Base-by-base conservation (phyloP, 2,797 vertebrate species). In the Acipenser oxyrinchus region DNA sequence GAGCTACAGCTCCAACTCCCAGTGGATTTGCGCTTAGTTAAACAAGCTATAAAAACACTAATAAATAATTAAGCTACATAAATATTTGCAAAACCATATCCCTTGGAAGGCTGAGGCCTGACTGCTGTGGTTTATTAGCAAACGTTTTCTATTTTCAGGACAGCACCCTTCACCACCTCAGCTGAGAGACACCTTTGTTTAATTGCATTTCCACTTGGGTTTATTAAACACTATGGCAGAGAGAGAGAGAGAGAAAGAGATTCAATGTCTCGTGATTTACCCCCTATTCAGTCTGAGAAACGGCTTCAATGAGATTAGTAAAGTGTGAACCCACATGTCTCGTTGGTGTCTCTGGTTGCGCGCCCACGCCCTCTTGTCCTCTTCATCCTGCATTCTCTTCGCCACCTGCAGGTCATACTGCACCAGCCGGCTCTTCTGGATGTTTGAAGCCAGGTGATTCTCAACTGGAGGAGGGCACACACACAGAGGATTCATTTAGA, bases 401-500 rank as follows among this genome's bases (percentile, higher is more conserved):
- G 97, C 97, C 81, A 98, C 90, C 75, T 88, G 89, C 66, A 99
- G 85, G 78, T 99, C 97, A 73, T 94, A 89, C 75, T 98, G 89
- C 67, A 96, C 96, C 80, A 99, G 86, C 23, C 95, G 95, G 83
- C 86, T 98, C 73, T 96, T 92, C 70, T 98, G 91, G 81, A 99
- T 76, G 0, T 99, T 99, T 58, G 95, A 96, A 1, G 96, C 95
- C 86, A 99, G 87, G 76, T 99, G 97, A 87, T 93, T 97, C 75
- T 98, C 97, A 67, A 99, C 97, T 99, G 80, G 62, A 74, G 66
- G 77, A 67, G 65, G 49, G 68, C 5, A 12, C 23, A 37, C 23
- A 37, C 23, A 37, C 23, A 37, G 23, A 37, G 23, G 23, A 37
- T 37, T 37, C 23, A 37, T 37, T 37, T 37, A 37, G 23, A 37